These are phyloP conservation scores for Planococcus citri DNA, from an alignment of 1,140 invertebrate genomes.

Conservation along the genomic window DNA sequence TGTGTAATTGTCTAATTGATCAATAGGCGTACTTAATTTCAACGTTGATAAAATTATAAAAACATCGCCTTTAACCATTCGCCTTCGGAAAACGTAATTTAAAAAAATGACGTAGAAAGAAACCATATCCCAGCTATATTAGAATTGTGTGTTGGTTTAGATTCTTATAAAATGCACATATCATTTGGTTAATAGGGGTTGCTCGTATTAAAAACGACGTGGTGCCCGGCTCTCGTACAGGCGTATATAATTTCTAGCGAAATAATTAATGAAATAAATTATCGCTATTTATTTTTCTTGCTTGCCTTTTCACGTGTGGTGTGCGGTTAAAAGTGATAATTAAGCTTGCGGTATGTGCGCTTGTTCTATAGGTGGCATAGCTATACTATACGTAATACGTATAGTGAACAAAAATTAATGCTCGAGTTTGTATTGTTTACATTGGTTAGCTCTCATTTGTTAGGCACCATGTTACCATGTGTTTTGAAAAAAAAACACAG, in stretches of 20 bases:
- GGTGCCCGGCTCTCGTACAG: neutral
- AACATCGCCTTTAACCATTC: no score
- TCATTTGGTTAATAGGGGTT: neutral
- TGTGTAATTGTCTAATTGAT: no score
- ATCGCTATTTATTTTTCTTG: neutral
- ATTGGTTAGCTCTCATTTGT: neutral
- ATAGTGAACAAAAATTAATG: neutral
- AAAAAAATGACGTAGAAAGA: no score
- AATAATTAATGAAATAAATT: neutral
- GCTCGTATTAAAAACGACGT: neutral
- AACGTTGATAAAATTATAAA: no score
- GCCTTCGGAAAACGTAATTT: no score
- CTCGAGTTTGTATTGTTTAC: neutral
- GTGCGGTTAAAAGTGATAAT: constrained; percentile 1
- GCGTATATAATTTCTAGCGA: neutral
- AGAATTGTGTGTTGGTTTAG: no score
- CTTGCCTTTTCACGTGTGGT: neutral
- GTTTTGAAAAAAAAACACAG: no score
- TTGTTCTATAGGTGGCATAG: neutral
- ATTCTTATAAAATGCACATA: neutral
- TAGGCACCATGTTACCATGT: neutral
- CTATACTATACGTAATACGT: no score
- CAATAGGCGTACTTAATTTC: no score
- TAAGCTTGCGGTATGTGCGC: neutral
- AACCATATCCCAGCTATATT: no score